Percentiles rank a stretch among this genome's conserved stretches.
These are phyloP conservation scores for Microctenopoma steveboyesi DNA, from an alignment of 2,797 vertebrate genomes.

Conservation along the genomic window DNA sequence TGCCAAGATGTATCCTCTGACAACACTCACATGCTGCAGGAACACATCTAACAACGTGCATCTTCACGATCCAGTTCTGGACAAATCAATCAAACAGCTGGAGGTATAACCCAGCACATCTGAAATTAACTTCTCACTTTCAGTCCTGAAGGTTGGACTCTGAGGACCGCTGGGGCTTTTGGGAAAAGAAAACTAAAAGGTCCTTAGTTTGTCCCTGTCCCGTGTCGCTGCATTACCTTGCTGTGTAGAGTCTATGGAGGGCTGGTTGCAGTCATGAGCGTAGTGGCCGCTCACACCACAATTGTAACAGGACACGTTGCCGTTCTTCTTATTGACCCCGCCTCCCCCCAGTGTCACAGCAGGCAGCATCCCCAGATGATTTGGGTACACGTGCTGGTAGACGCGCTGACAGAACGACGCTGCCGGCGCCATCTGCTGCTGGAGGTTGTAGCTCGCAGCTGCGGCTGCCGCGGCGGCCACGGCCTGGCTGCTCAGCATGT, in stretches of 20 bases:
- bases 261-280: constrained; percentile 94
- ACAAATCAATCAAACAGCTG: background rate
- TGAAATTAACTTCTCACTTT: background rate
- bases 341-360: constrained; percentile 83
- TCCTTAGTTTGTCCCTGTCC: constrained; percentile 20
- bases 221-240: constrained; percentile 85
- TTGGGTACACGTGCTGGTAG: constrained; percentile 87
- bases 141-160: background rate
- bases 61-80: background rate
- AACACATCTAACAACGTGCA: background rate
- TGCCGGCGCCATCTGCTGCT: constrained; percentile 91
- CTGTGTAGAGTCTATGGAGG: constrained; percentile 90
- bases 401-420: constrained; percentile 87
- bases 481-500: constrained; percentile 89
- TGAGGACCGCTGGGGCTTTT: background rate
- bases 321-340: constrained; percentile 91
- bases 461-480: constrained; percentile 38
- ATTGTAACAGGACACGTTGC: constrained; percentile 93
- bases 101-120: background rate
- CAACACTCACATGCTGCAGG: background rate
- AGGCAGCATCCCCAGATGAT: constrained; percentile 85
- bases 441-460: constrained; percentile 87
- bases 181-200: background rate
- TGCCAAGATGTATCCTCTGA: background rate
- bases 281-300: constrained; percentile 93